These are phyloP conservation scores for Atta cephalotes DNA, from an alignment of 1,140 invertebrate species.

Conservation along the genomic window DNA sequence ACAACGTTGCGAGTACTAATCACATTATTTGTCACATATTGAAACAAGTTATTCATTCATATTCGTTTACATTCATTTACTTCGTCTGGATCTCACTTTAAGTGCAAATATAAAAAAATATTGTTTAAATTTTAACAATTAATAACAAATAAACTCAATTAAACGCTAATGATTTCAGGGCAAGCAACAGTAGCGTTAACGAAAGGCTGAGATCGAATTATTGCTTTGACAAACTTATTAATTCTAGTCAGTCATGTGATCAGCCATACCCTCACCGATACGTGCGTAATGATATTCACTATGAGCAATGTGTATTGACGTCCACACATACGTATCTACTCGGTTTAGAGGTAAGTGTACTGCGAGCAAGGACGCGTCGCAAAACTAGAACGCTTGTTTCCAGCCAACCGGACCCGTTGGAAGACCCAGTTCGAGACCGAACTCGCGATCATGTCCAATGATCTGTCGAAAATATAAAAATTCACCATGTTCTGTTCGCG, in stretches of 20 bases:
- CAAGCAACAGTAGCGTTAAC: background rate
- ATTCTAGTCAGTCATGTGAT: conserved; percentile 50
- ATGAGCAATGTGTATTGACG: conserved; percentile 66
- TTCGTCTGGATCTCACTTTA: background rate
- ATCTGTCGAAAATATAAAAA: conserved; percentile 33
- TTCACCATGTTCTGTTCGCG: background rate
- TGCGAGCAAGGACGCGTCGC: conserved; percentile 73
- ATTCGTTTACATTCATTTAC: background rate
- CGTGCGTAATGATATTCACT: conserved; percentile 57
- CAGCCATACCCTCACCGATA: conserved; percentile 48
- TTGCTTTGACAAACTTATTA: conserved; percentile 12
- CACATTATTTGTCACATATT: background rate
- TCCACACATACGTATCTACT: conserved; percentile 58
- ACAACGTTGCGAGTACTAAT: background rate
- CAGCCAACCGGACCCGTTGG: conserved; percentile 66
- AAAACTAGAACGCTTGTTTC: conserved; percentile 72
- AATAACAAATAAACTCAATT: background rate
- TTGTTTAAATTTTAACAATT: conserved; percentile 10
- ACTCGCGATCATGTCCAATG: conserved; percentile 33
- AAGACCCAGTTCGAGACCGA: conserved; percentile 60
- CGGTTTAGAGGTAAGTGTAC: conserved; percentile 74
- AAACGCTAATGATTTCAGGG: background rate
- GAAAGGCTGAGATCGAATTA: background rate
- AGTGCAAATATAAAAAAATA: background rate
- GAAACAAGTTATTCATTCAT: background rate